These are phyloP conservation scores for Therioaphis trifolii DNA, from an alignment of 2,888 invertebrate species.

Conservation along the genomic window DNA sequence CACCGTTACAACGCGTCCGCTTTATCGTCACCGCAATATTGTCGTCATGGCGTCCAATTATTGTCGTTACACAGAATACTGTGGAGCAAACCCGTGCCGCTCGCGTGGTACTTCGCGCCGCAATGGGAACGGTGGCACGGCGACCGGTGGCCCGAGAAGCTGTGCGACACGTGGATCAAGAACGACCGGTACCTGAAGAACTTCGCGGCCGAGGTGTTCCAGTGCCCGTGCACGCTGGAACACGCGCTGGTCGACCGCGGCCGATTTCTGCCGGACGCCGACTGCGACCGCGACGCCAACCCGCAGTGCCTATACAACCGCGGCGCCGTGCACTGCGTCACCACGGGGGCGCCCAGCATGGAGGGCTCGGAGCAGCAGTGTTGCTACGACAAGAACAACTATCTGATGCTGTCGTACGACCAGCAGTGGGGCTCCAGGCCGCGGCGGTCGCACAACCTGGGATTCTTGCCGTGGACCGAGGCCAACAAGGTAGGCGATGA, in stretches of 20 bases:
- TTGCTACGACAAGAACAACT: conserved; percentile 93
- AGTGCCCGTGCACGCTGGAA: conserved; percentile 91
- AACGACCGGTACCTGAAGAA: conserved; percentile 85
- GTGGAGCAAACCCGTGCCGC: conserved; percentile 92
- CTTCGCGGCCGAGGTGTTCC: conserved; percentile 80
- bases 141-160: conserved; percentile 80
- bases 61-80: conserved; percentile 72
- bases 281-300: conserved; percentile 92
- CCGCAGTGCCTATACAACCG: conserved; percentile 88
- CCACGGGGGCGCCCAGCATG: conserved; percentile 86
- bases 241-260: conserved; percentile 94
- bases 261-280: conserved; percentile 87
- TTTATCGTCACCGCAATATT: neutral
- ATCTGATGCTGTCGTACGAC: conserved; percentile 93
- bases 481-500: conserved; percentile 80
- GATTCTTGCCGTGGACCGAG: conserved; percentile 92
- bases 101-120: conserved; percentile 91
- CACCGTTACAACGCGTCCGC: too few relatives aligned
- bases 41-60: conserved; percentile 63
- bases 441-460: conserved; percentile 87
- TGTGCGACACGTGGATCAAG: conserved; percentile 92
- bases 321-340: conserved; percentile 92
- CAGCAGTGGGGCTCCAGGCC: conserved; percentile 94
- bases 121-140: conserved; percentile 90
- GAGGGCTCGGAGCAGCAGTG: conserved; percentile 97